Percentiles rank a stretch among this genome's conserved stretches.
These are phyloP conservation scores for Cisticola juncidis DNA, from an alignment of 2,113 vertebrate genomes.

Conservation along the genomic window DNA sequence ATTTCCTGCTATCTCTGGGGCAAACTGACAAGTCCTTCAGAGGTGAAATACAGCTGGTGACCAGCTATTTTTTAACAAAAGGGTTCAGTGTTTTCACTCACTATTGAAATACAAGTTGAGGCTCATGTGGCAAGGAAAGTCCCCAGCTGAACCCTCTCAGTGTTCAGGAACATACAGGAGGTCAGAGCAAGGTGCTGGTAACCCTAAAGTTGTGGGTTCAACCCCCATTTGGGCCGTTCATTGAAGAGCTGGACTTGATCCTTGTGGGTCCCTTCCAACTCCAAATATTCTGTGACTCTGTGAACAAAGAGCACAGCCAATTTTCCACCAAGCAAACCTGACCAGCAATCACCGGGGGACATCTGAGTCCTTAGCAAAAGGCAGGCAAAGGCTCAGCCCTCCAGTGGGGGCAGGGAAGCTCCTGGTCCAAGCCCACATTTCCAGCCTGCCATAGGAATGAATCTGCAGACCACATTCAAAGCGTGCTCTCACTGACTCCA, in stretches of 20 bases:
- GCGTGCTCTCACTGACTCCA: accelerated
- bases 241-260: background rate
- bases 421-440: background rate
- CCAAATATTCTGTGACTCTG: background rate
- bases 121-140: background rate
- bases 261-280: background rate
- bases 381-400: background rate
- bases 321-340: background rate
- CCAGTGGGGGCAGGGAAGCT: background rate
- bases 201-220: background rate
- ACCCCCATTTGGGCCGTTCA: background rate
- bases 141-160: background rate
- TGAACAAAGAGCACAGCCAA: background rate
- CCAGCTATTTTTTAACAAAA: background rate
- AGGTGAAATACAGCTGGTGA: background rate
- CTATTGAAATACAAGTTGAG: background rate
- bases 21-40: background rate
- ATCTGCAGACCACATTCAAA: background rate
- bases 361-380: background rate
- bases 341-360: background rate
- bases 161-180: background rate
- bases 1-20: background rate
- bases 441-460: background rate
- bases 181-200: background rate
- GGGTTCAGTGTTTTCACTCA: background rate